Evolutionary conservation across 2,888 invertebrate species (phyloP).

Genomic region (Tipula lateralis): DNA sequence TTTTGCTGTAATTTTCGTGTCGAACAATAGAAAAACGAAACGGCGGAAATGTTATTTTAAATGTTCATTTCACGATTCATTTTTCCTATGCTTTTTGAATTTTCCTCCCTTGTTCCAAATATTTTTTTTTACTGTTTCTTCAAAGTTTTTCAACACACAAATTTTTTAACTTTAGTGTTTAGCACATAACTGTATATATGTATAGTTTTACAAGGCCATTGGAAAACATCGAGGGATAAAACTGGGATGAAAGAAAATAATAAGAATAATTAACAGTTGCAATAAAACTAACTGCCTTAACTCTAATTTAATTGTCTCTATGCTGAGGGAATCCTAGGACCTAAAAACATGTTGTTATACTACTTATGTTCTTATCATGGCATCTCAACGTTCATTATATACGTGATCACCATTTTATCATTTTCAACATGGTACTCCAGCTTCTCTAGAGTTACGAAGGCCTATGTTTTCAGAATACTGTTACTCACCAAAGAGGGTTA

Average conservation of each 20-base stretch:
- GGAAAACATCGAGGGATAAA: neutral
- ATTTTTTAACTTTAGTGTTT: neutral
- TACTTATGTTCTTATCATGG: no score
- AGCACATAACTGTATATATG: neutral
- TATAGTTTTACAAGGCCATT: neutral
- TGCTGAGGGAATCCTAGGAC: no score
- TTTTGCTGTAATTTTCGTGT: constrained; percentile 11
- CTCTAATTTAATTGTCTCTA: neutral
- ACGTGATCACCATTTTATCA: no score
- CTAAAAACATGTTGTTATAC: no score
- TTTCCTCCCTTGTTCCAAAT: neutral
- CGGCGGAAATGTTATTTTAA: constrained; percentile 15
- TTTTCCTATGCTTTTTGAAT: neutral
- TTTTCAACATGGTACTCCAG: no score
- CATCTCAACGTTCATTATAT: no score
- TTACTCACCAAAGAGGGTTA: no score
- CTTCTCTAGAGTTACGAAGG: no score
- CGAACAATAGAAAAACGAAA: neutral
- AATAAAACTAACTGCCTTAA: neutral
- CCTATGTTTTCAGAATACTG: no score
- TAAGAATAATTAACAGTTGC: neutral
- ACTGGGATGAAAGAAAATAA: neutral
- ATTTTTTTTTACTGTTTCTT: neutral
- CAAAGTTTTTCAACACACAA: neutral
- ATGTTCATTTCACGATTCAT: constrained; percentile 7